phyloP scores from a whole-genome alignment of 2,797 vertebrate genomes.

The Crypturellus tataupa region DNA sequence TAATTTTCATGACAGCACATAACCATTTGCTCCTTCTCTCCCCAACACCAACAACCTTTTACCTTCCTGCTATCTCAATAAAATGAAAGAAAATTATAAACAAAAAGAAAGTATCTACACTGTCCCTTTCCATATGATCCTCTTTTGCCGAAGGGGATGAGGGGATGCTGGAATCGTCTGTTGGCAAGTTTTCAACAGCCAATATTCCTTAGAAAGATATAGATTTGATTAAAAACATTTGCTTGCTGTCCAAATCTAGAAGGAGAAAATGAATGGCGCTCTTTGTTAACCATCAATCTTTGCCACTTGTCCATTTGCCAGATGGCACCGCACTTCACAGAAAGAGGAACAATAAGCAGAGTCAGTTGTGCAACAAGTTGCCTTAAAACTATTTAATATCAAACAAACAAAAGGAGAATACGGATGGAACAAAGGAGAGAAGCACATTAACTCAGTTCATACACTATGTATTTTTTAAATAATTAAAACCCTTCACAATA shows the following conservation, averaged over 20 bases:
- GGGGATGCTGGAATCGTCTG: background rate
- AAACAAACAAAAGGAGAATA: conserved; percentile 43
- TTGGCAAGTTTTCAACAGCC: conserved; percentile 63
- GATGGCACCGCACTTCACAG: conserved; percentile 45
- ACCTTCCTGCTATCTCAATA: background rate
- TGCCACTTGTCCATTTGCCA: conserved; percentile 69
- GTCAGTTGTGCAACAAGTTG: conserved; percentile 57
- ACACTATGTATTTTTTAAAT: background rate
- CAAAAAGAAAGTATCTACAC: background rate
- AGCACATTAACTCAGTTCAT: background rate
- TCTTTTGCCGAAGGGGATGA: background rate
- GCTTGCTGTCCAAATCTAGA: conserved; percentile 67
- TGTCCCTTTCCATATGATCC: background rate
- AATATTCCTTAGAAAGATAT: conserved; percentile 68
- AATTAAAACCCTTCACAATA: background rate
- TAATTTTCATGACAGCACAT: background rate
- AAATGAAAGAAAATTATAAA: background rate
- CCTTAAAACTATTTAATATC: conserved; percentile 51
- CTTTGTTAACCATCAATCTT: conserved; percentile 68
- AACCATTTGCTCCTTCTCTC: background rate
- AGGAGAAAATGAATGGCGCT: conserved; percentile 65
- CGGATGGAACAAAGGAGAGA: background rate
- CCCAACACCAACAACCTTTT: background rate
- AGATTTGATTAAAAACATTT: conserved; percentile 76
- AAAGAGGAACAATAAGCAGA: conserved; percentile 66